Evolutionary conservation across 2,888 invertebrate genomes (phyloP).

Genomic region (Arctia plantaginis): DNA sequence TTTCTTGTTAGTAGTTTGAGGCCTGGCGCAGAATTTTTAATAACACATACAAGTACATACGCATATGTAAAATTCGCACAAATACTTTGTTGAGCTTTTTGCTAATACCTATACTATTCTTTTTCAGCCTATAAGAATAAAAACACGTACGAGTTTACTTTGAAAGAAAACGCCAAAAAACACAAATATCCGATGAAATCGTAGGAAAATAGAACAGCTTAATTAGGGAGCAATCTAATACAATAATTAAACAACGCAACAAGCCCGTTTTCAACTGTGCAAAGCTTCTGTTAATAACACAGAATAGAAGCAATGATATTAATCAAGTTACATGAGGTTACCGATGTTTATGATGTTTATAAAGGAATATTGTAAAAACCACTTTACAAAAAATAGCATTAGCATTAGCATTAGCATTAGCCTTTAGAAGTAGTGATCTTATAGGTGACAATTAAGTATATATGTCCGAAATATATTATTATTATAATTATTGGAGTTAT

Average conservation of each 20-base stretch:
- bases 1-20: slow-evolving; percentile 25
- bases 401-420: no score
- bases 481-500: no score
- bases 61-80: background rate
- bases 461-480: no score
- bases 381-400: no score
- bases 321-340: background rate
- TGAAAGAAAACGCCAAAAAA: background rate
- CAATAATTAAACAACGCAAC: slow-evolving; percentile 15
- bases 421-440: no score
- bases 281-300: background rate
- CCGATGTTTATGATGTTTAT: background rate
- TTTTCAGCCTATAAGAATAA: slow-evolving; percentile 2
- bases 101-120: slow-evolving; percentile 9
- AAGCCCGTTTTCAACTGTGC: slow-evolving; percentile 9
- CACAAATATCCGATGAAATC: background rate
- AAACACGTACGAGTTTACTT: background rate
- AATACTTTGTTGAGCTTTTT: slow-evolving; percentile 22
- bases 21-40: slow-evolving; percentile 36
- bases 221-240: slow-evolving; percentile 18
- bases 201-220: background rate
- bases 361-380: background rate
- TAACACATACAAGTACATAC: slow-evolving; percentile 24
- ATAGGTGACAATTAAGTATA: no score
- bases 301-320: background rate